Conservation (phyloP, 2,888 invertebrate genomes). For the Tinea semifulvella region DNA sequence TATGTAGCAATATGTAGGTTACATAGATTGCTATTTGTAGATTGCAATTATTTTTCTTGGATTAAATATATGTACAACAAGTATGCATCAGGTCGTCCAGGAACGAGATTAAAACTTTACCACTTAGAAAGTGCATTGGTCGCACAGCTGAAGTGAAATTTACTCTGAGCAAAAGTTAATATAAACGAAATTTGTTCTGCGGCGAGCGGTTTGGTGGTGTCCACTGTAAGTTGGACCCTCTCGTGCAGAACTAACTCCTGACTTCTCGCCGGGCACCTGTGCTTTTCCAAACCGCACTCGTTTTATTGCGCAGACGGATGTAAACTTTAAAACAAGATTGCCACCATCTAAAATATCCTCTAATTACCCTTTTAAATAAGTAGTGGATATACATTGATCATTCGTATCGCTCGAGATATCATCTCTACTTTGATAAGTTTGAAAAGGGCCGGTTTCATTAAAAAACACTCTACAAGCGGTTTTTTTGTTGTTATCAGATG, state of each 20-base stretch:
- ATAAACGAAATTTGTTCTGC: constrained; percentile 60
- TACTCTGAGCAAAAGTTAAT: constrained; percentile 60
- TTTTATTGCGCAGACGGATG: background rate
- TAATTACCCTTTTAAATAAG: constrained; percentile 26
- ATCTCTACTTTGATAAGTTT: constrained; percentile 24
- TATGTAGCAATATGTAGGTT: no score
- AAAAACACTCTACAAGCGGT: constrained; percentile 39
- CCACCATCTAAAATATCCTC: background rate
- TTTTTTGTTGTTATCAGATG: constrained; percentile 56
- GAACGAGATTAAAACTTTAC: constrained; percentile 57
- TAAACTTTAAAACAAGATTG: constrained; percentile 30
- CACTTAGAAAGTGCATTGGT: constrained; percentile 55
- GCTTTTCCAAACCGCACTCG: constrained; percentile 23
- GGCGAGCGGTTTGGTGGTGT: constrained; percentile 42
- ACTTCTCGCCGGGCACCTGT: constrained; percentile 33
- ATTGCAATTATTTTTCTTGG: no score
- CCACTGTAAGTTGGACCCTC: constrained; percentile 31
- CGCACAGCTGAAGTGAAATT: constrained; percentile 52
- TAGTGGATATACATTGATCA: constrained; percentile 18
- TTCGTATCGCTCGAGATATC: background rate
- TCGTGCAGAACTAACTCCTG: constrained; percentile 28
- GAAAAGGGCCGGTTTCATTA: constrained; percentile 49
- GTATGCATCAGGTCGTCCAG: constrained; percentile 22
- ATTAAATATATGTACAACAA: background rate
- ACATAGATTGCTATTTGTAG: no score